Conservation (phyloP, 92 coral and sea anemone species). For the Montipora capitata region DNA sequence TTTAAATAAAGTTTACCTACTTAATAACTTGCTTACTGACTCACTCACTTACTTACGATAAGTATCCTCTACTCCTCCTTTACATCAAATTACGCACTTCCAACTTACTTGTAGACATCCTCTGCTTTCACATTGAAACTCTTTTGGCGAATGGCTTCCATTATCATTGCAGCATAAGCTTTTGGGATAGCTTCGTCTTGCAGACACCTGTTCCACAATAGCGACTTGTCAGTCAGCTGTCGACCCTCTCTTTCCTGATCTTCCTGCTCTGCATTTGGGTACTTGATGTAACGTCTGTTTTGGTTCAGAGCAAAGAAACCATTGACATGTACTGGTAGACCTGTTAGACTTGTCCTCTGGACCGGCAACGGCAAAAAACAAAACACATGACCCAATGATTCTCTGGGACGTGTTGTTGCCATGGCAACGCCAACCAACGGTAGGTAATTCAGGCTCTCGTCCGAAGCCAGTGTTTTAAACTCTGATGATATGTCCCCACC, state of each 20-base stretch:
- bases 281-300: constrained; percentile 68
- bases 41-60: no score
- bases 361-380: constrained; percentile 70
- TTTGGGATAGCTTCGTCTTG: constrained; percentile 67
- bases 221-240: constrained; percentile 66
- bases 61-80: neutral
- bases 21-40: no score
- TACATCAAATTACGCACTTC: neutral
- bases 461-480: constrained; percentile 44
- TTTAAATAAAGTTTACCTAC: no score
- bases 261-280: constrained; percentile 64
- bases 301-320: constrained; percentile 77
- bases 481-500: constrained; percentile 57
- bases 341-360: constrained; percentile 66
- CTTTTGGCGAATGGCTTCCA: constrained; percentile 33
- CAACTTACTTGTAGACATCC: constrained; percentile 30
- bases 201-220: constrained; percentile 70
- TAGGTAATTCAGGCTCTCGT: constrained; percentile 60
- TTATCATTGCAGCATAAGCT: constrained; percentile 51
- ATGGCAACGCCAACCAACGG: constrained; percentile 79
- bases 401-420: constrained; percentile 26
- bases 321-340: constrained; percentile 77
- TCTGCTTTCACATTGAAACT: constrained; percentile 8
- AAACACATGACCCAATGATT: constrained; percentile 61
- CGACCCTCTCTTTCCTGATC: constrained; percentile 28